Evolutionary conservation across 2,888 invertebrate species (phyloP).

Genomic region (Reticulitermes lucifugus): DNA sequence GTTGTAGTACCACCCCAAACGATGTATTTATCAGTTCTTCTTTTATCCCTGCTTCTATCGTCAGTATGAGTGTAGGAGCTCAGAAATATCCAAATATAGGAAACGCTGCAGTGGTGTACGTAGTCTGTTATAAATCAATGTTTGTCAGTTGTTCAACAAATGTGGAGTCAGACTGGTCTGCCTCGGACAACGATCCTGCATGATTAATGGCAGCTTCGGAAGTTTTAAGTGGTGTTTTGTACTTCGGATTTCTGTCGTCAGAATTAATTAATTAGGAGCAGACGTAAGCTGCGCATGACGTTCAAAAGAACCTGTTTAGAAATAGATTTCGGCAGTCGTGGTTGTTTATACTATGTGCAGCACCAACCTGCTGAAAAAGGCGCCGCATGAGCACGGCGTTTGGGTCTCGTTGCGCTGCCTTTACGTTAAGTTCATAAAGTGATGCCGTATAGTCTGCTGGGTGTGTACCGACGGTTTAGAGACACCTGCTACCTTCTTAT

Average conservation of each 20-base stretch:
- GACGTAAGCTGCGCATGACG: background rate
- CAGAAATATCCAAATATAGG: too few relatives aligned
- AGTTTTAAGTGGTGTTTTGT: background rate
- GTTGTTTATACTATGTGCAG: background rate
- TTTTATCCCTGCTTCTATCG: too few relatives aligned
- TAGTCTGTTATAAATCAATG: background rate
- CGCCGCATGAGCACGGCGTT: background rate
- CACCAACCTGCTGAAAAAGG: background rate
- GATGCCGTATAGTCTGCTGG: too few relatives aligned
- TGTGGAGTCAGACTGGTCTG: background rate
- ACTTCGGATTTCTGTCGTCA: background rate
- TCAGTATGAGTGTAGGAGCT: too few relatives aligned
- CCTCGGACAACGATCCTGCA: background rate
- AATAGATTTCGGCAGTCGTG: too few relatives aligned
- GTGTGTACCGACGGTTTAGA: too few relatives aligned
- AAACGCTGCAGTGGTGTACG: too few relatives aligned
- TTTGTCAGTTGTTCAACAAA: background rate
- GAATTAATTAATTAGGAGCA: background rate
- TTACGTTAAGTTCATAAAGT: background rate
- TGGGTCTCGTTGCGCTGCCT: too few relatives aligned
- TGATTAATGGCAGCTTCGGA: constrained; percentile 5
- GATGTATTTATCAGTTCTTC: too few relatives aligned
- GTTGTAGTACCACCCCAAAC: too few relatives aligned
- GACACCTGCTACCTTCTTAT: too few relatives aligned
- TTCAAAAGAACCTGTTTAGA: background rate